Evolutionary conservation across 2,113 vertebrate species (phyloP).

Genomic region (Nyctereutes procyonoides): DNA sequence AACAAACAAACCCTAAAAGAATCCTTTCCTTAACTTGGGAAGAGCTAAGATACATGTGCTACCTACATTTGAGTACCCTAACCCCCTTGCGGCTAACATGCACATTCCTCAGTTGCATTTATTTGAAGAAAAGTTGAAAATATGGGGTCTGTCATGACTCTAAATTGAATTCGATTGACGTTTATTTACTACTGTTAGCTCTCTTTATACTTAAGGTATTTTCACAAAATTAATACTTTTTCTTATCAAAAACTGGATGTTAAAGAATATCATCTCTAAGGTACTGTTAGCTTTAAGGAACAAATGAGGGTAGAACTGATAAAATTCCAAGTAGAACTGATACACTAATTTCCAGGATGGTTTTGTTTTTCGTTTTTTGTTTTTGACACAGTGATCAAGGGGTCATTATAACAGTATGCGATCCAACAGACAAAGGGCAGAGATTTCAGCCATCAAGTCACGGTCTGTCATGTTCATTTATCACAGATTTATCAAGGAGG

Average conservation of each 20-base stretch:
- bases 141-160: background rate
- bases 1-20: background rate
- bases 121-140: background rate
- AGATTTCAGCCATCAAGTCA: background rate
- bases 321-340: background rate
- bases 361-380: background rate
- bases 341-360: background rate
- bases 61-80: background rate
- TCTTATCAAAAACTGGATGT: background rate
- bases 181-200: background rate
- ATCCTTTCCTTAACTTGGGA: background rate
- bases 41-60: background rate
- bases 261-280: background rate
- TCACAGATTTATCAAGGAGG: background rate
- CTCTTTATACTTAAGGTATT: background rate
- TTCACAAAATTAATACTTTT: background rate
- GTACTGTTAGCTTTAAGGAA: background rate
- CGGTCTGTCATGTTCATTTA: background rate
- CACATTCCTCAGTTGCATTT: background rate
- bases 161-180: background rate
- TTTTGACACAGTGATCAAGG: background rate
- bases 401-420: background rate
- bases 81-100: rapidly evolving
- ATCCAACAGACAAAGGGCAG: background rate
- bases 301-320: background rate